Conservation (phyloP, 2,113 vertebrate species). For the Saguinus imperator region DNA sequence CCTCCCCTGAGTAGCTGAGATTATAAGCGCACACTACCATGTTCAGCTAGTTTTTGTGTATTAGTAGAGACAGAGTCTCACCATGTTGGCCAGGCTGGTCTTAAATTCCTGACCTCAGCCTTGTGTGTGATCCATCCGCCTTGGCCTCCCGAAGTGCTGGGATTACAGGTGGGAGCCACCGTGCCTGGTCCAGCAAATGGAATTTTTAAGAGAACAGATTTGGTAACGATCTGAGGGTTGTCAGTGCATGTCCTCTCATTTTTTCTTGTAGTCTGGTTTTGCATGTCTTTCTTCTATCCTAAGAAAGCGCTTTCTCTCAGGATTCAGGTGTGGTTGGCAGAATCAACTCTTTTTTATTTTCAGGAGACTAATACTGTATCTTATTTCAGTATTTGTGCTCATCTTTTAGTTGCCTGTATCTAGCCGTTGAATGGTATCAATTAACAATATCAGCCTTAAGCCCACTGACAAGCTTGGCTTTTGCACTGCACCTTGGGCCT, state of each 20-base stretch:
- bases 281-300: not conserved
- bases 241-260: not conserved
- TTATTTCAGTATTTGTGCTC: constrained; percentile 12
- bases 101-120: no score
- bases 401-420: not conserved
- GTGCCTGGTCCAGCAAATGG: no score
- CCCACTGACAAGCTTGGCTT: not conserved
- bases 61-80: no score
- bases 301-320: constrained; percentile 17
- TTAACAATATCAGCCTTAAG: not conserved
- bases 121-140: no score
- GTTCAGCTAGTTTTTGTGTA: no score
- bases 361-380: not conserved
- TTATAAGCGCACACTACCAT: no score
- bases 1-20: no score
- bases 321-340: not conserved
- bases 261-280: not conserved
- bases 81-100: no score
- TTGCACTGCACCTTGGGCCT: not conserved
- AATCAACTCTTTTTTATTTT: not conserved
- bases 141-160: no score
- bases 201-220: not conserved
- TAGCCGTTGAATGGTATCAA: not conserved
- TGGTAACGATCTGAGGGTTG: not conserved
- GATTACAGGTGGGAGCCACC: no score